phyloP scores from a whole-genome alignment of 64 coral and sea anemone species.

The Porites australiensis region DNA sequence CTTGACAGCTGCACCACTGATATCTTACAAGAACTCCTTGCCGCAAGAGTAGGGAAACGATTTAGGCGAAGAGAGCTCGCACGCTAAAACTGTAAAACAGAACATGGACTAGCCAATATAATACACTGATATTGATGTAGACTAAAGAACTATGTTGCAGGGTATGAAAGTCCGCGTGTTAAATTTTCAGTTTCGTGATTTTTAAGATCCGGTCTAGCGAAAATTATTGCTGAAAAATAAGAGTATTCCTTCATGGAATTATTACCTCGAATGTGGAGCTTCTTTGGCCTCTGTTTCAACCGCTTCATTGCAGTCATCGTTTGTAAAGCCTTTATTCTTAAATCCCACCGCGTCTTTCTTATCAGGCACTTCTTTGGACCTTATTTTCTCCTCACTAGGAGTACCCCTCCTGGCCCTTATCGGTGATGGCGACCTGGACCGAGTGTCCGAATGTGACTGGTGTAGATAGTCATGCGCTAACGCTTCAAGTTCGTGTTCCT shows the following conservation, averaged over 20 bases:
- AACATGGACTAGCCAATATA: too few species aligned
- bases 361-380: background rate
- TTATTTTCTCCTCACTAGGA: background rate
- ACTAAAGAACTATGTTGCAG: too few species aligned
- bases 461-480: slow-evolving; percentile 48
- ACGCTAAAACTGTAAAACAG: too few species aligned
- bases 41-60: too few species aligned
- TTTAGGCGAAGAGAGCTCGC: too few species aligned
- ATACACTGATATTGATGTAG: too few species aligned
- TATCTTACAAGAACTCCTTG: too few species aligned
- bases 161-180: too few species aligned
- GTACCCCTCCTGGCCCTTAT: slow-evolving; percentile 27
- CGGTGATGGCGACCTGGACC: slow-evolving; percentile 38
- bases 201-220: too few species aligned
- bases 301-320: background rate
- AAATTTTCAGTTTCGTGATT: too few species aligned
- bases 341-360: background rate
- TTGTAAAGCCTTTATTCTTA: slow-evolving; percentile 10
- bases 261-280: slow-evolving; percentile 4
- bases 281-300: background rate
- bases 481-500: slow-evolving; percentile 73
- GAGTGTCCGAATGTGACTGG: background rate
- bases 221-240: too few species aligned
- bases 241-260: background rate
- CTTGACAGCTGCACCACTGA: too few species aligned